These are phyloP conservation scores for Xenopus laevis DNA, from an alignment of 2,113 vertebrate genomes.

Conservation along the genomic window DNA sequence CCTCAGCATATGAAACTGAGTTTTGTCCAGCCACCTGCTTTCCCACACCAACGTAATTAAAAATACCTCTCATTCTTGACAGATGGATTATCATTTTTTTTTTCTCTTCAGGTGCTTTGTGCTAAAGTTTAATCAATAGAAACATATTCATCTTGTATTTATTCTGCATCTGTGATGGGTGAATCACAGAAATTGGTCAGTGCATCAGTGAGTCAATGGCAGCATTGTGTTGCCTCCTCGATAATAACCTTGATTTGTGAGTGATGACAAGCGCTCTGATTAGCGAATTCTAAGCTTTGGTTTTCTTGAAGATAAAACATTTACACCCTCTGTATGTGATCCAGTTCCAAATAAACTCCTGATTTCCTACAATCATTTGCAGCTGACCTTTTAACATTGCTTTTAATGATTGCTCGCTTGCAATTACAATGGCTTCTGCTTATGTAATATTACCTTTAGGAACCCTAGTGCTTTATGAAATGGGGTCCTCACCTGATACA, in stretches of 20 bases:
- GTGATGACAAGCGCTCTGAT: constrained; percentile 30
- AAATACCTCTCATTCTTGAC: constrained; percentile 22
- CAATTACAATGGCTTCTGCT: neutral
- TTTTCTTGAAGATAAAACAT: constrained; percentile 21
- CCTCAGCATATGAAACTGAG: neutral
- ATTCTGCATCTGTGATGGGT: constrained; percentile 21
- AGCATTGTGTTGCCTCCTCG: constrained; percentile 38
- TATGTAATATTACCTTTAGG: neutral
- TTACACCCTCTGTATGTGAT: constrained; percentile 7
- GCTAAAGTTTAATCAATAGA: constrained; percentile 43
- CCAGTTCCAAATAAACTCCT: constrained; percentile 13
- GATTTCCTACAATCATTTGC: neutral
- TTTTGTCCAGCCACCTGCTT: constrained; percentile 27
- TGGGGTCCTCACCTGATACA: too few species aligned
- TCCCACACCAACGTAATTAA: constrained; percentile 26
- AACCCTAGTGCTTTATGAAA: too few species aligned
- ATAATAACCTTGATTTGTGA: constrained; percentile 28
- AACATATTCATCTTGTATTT: constrained; percentile 44
- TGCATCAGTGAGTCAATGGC: constrained; percentile 29
- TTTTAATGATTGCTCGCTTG: neutral
- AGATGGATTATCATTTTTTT: constrained; percentile 14
- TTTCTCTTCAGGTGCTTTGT: constrained; percentile 27
- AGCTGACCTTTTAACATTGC: neutral
- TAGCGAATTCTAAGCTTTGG: constrained; percentile 15
- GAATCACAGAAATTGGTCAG: constrained; percentile 39